phyloP scores from a whole-genome alignment of 1,140 invertebrate genomes.

The Ostrea edulis region DNA sequence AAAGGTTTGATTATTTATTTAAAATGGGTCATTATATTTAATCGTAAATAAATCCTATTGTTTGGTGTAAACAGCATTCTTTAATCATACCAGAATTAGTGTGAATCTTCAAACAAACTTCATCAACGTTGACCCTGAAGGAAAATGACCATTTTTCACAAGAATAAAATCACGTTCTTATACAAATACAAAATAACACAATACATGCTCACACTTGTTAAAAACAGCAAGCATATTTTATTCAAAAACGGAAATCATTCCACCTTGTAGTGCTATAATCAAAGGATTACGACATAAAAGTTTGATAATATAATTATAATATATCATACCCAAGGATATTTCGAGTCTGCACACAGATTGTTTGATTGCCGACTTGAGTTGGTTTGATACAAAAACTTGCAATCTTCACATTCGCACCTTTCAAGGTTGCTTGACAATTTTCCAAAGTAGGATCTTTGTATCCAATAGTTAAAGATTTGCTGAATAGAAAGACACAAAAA shows the following conservation, averaged over 20 bases:
- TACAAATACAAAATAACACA: too few relatives aligned
- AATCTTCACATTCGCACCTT: neutral
- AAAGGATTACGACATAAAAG: neutral
- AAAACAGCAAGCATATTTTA: too few relatives aligned
- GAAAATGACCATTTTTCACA: neutral
- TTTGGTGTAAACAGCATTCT: neutral
- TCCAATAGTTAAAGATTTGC: constrained; percentile 19
- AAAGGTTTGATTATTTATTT: too few relatives aligned
- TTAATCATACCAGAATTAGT: neutral
- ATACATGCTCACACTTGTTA: too few relatives aligned
- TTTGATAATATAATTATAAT: too few relatives aligned
- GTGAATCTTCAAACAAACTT: constrained; percentile 16
- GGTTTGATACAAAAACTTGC: constrained; percentile 5
- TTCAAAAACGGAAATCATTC: too few relatives aligned
- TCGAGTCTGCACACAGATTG: neutral
- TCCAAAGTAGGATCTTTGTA: neutral
- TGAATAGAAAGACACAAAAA: neutral
- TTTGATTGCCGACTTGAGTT: neutral
- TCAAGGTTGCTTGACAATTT: neutral
- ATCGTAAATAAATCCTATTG: too few relatives aligned
- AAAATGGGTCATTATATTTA: too few relatives aligned
- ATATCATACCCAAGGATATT: neutral
- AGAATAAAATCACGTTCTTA: too few relatives aligned
- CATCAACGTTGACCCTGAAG: neutral
- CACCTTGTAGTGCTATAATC: too few relatives aligned